phyloP scores from a whole-genome alignment of 2,113 vertebrate genomes.

The Syrrhaptes paradoxus region DNA sequence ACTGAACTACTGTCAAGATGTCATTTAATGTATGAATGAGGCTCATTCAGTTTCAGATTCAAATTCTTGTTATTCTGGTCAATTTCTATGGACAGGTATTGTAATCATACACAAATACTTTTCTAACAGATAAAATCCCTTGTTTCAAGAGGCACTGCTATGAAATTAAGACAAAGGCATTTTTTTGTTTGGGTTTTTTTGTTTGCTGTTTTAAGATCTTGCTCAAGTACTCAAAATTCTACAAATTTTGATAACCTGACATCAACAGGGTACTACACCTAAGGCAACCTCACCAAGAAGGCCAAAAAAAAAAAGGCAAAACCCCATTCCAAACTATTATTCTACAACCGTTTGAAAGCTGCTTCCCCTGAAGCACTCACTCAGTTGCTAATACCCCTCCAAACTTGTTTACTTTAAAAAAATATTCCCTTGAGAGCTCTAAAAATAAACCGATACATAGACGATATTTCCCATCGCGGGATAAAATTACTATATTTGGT shows the following conservation, averaged over 20 bases:
- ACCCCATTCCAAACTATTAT: neutral
- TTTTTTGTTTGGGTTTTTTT: neutral
- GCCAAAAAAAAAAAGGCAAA: neutral
- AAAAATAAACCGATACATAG: slow-evolving; percentile 47
- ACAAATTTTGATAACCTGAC: neutral
- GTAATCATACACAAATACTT: neutral
- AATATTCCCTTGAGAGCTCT: neutral
- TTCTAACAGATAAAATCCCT: neutral
- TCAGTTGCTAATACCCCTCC: neutral
- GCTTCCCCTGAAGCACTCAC: neutral
- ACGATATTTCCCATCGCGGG: neutral
- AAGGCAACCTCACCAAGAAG: neutral
- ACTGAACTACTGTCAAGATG: neutral
- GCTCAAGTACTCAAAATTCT: neutral
- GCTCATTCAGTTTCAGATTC: neutral
- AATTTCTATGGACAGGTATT: neutral
- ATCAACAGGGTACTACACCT: neutral
- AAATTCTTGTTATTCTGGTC: neutral
- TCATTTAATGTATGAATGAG: neutral
- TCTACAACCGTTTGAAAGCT: neutral
- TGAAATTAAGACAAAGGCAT: neutral
- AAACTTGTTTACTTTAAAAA: neutral
- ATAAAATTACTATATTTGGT: slow-evolving; percentile 38
- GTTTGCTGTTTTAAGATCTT: neutral
- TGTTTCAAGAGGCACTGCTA: neutral